A percentile compares a stretch with the other conserved stretches of the same genome.
Conservation (phyloP, 2,113 vertebrate genomes). For the Cololabis saira region DNA sequence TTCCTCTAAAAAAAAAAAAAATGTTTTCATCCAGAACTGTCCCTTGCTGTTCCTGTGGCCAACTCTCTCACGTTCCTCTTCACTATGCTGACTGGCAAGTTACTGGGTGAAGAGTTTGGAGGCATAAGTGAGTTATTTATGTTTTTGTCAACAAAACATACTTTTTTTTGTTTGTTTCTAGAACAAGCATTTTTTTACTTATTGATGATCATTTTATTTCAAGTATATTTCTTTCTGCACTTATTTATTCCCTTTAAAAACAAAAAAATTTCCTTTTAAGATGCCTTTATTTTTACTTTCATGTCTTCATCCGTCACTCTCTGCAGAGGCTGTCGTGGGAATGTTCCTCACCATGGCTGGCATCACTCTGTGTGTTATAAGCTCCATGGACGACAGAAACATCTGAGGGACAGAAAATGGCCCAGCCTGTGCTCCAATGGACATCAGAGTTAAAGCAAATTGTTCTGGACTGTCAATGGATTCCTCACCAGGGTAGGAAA, state of each 20-base stretch:
- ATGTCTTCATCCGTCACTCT: neutral
- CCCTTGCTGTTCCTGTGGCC: slow-evolving; percentile 91
- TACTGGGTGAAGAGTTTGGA: slow-evolving; percentile 93
- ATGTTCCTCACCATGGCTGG: slow-evolving; percentile 88
- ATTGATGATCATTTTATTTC: no score
- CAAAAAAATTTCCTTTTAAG: neutral
- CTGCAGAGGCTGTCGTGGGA: slow-evolving; percentile 84
- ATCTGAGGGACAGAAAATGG: slow-evolving; percentile 18
- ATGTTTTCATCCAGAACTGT: slow-evolving; percentile 83
- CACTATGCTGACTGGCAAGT: slow-evolving; percentile 88
- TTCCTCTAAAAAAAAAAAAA: no score
- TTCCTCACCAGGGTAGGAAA: slow-evolving; percentile 7
- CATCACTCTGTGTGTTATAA: slow-evolving; percentile 86
- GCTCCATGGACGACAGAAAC: slow-evolving; percentile 65
- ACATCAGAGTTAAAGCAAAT: slow-evolving; percentile 8
- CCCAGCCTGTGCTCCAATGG: slow-evolving; percentile 13
- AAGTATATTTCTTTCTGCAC: no score
- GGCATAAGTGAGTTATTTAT: slow-evolving; percentile 87
- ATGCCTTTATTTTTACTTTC: no score
- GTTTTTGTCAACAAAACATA: neutral
- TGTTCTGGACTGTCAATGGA: slow-evolving; percentile 2
- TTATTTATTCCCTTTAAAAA: no score
- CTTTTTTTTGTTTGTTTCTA: no score
- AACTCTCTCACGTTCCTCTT: slow-evolving; percentile 93
- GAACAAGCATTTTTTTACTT: no score